Conservation (phyloP, 2,888 invertebrate species). For the Oligia fasciuncula region DNA sequence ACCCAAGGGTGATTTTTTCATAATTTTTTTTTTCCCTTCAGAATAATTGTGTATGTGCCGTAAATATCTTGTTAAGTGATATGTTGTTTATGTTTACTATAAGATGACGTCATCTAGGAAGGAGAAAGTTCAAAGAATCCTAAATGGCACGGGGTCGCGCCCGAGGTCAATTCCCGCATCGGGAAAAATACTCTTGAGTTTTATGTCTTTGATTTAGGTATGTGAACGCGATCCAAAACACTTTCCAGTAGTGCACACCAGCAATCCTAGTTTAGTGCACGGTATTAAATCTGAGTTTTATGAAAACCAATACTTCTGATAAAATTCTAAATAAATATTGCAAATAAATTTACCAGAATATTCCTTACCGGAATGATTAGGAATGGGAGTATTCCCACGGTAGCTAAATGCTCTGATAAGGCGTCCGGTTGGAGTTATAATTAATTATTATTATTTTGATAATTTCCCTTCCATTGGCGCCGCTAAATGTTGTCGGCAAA, state of each 20-base stretch:
- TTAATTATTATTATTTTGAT: conserved; percentile 14
- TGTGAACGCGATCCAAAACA: neutral
- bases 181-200: conserved; percentile 25
- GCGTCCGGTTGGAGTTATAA: conserved; percentile 23
- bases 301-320: neutral
- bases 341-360: conserved; percentile 16
- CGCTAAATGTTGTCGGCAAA: neutral
- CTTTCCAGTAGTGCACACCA: neutral
- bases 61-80: conserved; percentile 10
- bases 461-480: neutral
- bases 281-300: neutral
- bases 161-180: conserved; percentile 6
- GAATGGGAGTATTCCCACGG: conserved; percentile 22
- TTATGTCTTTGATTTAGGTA: conserved; percentile 24
- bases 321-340: neutral
- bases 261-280: neutral
- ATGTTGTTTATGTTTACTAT: conserved; percentile 33
- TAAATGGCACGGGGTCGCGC: conserved; percentile 2
- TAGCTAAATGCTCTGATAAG: conserved; percentile 22
- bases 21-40: neutral
- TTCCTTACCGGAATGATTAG: conserved; percentile 2
- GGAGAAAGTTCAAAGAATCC: conserved; percentile 41
- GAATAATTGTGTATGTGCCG: neutral
- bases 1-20: neutral
- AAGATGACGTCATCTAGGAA: conserved; percentile 26